Evolutionary conservation across 1,140 invertebrate genomes (phyloP).

Genomic region (Adelges cooleyi): DNA sequence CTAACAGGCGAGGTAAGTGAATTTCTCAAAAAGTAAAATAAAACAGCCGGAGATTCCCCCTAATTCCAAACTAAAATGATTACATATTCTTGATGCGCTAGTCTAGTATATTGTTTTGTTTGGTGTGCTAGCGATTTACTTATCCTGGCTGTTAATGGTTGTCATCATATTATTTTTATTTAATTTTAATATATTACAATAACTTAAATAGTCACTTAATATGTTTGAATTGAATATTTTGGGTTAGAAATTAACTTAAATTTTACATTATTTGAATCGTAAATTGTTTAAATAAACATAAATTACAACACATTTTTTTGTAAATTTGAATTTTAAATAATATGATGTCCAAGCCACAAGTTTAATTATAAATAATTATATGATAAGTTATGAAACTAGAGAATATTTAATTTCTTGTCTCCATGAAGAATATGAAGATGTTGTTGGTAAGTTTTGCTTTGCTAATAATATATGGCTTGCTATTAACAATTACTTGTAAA

Average conservation of each 20-base stretch:
- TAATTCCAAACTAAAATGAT: background rate
- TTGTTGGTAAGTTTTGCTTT: conserved; percentile 9
- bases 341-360: background rate
- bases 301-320: too few relatives aligned
- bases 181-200: too few relatives aligned
- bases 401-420: conserved; percentile 22
- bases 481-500: too few relatives aligned
- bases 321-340: too few relatives aligned
- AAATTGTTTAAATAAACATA: too few relatives aligned
- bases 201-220: too few relatives aligned
- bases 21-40: background rate
- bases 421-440: conserved; percentile 16
- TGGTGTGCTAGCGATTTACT: background rate
- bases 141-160: background rate
- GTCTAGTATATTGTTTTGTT: background rate
- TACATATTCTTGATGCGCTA: background rate
- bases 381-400: conserved; percentile 1
- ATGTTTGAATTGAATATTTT: too few relatives aligned
- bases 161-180: background rate
- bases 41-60: background rate
- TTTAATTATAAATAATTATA: background rate
- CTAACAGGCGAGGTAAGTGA: conserved; percentile 15
- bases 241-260: too few relatives aligned
- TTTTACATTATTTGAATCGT: too few relatives aligned
- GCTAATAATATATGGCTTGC: background rate